These are phyloP conservation scores for Mystacornis crossleyi DNA, from an alignment of 2,113 vertebrate species.

Conservation along the genomic window DNA sequence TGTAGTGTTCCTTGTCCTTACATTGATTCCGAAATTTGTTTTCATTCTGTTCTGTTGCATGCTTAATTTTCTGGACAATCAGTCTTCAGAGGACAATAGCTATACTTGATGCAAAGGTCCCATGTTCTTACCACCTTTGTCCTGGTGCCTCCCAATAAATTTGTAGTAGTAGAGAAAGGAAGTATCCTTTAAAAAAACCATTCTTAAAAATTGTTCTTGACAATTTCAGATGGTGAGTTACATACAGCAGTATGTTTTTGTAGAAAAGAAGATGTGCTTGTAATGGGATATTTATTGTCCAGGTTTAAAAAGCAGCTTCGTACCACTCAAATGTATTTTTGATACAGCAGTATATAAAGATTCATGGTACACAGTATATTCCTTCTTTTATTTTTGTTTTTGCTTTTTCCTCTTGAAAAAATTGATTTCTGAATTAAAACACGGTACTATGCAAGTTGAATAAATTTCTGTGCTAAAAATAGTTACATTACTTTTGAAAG, in stretches of 20 bases:
- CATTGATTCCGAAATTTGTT: neutral
- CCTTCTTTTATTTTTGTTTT: neutral
- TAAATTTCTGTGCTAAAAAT: neutral
- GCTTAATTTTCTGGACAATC: neutral
- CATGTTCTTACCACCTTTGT: neutral
- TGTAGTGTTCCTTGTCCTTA: neutral
- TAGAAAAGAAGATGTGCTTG: neutral
- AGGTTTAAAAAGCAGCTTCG: neutral
- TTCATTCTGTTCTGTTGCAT: neutral
- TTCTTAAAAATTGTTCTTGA: neutral
- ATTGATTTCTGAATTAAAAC: neutral
- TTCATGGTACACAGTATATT: neutral
- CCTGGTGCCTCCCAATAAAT: neutral
- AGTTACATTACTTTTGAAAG: neutral
- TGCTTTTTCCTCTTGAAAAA: neutral
- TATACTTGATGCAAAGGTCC: neutral
- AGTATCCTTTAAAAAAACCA: neutral
- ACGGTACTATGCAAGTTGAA: neutral
- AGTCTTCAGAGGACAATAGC: neutral
- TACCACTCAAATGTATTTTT: neutral
- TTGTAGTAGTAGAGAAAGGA: neutral
- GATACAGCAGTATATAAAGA: neutral
- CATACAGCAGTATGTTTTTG: neutral
- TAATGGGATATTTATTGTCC: neutral
- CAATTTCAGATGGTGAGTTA: neutral